phyloP scores from a whole-genome alignment of 2,888 invertebrate species.

The Epicampocera succincta region DNA sequence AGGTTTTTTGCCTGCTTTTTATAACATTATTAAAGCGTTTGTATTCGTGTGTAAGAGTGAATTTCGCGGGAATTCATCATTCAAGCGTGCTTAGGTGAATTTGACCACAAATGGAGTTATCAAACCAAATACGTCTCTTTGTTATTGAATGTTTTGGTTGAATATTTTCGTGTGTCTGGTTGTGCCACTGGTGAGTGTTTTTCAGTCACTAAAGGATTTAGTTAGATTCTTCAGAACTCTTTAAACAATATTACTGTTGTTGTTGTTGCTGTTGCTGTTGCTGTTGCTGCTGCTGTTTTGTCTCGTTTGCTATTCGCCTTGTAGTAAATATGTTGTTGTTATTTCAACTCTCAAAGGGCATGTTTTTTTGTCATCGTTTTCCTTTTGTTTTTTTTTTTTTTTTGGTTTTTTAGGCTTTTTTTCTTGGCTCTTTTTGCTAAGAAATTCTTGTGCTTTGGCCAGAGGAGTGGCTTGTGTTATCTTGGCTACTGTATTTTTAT shows the following conservation, averaged over 20 bases:
- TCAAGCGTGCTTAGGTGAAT: constrained; percentile 78
- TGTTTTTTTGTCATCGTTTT: too few relatives aligned
- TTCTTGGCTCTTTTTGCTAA: constrained; percentile 12
- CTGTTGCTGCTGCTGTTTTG: constrained; percentile 13
- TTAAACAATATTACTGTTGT: constrained; percentile 14
- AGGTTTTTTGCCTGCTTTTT: constrained; percentile 24
- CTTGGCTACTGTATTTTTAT: constrained; percentile 67
- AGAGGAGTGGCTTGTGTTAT: constrained; percentile 68
- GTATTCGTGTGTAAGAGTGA: constrained; percentile 68
- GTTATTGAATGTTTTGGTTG: constrained; percentile 61
- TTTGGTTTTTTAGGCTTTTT: constrained; percentile 40
- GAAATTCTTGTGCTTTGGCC: constrained; percentile 39
- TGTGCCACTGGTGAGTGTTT: constrained; percentile 49
- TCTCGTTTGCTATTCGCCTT: constrained; percentile 12
- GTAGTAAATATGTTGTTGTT: constrained; percentile 31
- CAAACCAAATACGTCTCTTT: constrained; percentile 81
- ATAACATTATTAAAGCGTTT: constrained; percentile 62
- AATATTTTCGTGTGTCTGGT: constrained; percentile 12
- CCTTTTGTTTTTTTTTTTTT: constrained; percentile 22
- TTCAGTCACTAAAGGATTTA: constrained; percentile 63
- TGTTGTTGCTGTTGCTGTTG: constrained; percentile 13
- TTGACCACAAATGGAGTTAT: constrained; percentile 81
- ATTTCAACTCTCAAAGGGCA: constrained; percentile 65
- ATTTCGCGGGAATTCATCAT: constrained; percentile 79
- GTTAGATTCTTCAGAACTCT: constrained; percentile 66